phyloP scores from a whole-genome alignment of 2,113 vertebrate species.

The Ailuropoda melanoleuca region DNA sequence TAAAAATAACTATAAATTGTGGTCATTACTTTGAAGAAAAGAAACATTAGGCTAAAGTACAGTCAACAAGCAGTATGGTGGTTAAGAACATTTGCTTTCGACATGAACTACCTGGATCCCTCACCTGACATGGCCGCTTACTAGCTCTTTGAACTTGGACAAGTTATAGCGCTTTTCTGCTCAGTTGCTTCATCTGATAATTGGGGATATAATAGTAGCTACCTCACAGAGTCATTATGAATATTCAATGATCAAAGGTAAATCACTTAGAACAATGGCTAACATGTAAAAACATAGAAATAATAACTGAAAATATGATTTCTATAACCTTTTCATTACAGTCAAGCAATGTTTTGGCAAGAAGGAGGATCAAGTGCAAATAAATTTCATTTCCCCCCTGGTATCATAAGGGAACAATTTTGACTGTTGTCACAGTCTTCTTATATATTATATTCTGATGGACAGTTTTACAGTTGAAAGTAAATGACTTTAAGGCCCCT shows the following conservation, averaged over 20 bases:
- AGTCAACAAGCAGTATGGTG: too few species aligned
- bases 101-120: neutral
- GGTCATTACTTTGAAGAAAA: neutral
- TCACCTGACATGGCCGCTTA: neutral
- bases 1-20: neutral
- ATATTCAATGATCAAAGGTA: constrained; percentile 8
- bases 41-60: neutral
- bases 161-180: neutral
- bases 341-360: neutral
- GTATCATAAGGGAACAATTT: neutral
- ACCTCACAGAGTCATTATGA: neutral
- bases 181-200: neutral
- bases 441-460: neutral
- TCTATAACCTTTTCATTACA: neutral
- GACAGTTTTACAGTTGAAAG: neutral
- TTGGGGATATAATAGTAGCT: neutral
- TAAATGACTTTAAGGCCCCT: neutral
- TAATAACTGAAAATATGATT: neutral
- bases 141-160: neutral
- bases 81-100: neutral
- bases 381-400: neutral
- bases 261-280: neutral
- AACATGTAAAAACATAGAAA: neutral
- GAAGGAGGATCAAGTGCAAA: neutral
- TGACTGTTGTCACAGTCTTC: neutral